Evolutionary conservation across 2,113 vertebrate genomes (phyloP).

Genomic region (Dicrurus megarhynchus): DNA sequence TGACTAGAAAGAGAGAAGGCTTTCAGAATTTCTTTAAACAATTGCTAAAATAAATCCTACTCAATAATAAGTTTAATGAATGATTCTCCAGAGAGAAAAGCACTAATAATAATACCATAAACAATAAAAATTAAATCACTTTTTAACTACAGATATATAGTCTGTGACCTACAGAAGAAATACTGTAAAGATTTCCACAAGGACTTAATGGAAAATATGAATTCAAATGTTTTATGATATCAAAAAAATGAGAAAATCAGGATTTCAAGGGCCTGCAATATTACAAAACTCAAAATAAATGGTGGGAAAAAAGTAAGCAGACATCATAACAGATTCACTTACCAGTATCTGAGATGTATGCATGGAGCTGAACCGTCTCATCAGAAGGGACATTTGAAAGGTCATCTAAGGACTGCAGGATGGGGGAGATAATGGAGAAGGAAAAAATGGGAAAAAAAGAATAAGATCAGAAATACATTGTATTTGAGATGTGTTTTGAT

Average conservation of each 20-base stretch:
- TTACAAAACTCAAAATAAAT: neutral
- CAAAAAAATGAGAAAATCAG: neutral
- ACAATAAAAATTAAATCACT: neutral
- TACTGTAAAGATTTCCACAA: neutral
- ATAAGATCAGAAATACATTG: neutral
- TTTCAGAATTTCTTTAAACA: neutral
- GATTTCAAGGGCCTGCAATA: neutral
- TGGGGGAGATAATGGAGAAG: neutral
- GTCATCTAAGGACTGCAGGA: slow-evolving; percentile 90
- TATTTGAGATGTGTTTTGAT: neutral
- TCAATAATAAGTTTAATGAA: neutral
- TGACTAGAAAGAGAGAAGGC: neutral
- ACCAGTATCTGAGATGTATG: slow-evolving; percentile 99
- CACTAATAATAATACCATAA: neutral
- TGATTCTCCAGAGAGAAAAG: neutral
- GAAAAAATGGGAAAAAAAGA: neutral
- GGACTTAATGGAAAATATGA: neutral
- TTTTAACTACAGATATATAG: neutral
- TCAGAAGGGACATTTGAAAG: slow-evolving; percentile 89
- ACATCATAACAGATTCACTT: slow-evolving; percentile 26
- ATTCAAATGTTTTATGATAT: neutral
- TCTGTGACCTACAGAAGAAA: neutral
- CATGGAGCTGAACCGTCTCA: slow-evolving; percentile 87
- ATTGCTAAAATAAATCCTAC: neutral
- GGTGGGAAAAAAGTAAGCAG: neutral